Base-by-base conservation (phyloP, 2,797 vertebrate species). In the Mormyrops attenuatus region DNA sequence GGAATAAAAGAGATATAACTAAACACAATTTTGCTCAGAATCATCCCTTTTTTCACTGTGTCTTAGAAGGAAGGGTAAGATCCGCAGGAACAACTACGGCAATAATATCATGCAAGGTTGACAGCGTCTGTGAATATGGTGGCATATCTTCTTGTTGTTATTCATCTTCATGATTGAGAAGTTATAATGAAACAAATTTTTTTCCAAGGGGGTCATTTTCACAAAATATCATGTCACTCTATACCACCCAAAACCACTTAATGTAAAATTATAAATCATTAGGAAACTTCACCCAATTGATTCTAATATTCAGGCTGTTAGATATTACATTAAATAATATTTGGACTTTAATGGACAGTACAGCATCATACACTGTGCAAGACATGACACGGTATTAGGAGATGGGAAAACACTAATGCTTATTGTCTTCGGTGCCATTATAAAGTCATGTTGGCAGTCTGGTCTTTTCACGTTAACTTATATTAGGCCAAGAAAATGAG, bases 201-300 rank as follows among this genome's bases (percentile, higher is more conserved):
- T 47, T 26, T 26, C 41, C 6, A 82, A 82, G 30, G 15, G 15
- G 52, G 13, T 55, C 50, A 86, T 38, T 53, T 86, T 55, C 30
- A 30, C 26, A 30, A 30, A 5, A 55, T 17, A 86, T 13, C 13
- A 53, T 85, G 26, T 86, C 50, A 52, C 85, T 52, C 47, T 30
- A 86, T 15, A 73, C 30, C 66, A 86, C 30, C 7, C 50, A 85
- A 85, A 85, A 50, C 50, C 49, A 53, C 22, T 38, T 52, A 22
- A 85, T 22, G 49, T 73, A 50, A 86, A 86, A 17, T 30, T 55
- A 38, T 34, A 86, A 86, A 86, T 85, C 26, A 52, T 86, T 86
- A 86, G 52, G 5, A 11, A 47, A 47, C 41, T 82, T 82, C 38
- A 8, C 77, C 77, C 5, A 82, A 47, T 30, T 34, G 85, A 53